phyloP scores from a whole-genome alignment of 2,797 vertebrate genomes.

The Liparis tanakae region DNA sequence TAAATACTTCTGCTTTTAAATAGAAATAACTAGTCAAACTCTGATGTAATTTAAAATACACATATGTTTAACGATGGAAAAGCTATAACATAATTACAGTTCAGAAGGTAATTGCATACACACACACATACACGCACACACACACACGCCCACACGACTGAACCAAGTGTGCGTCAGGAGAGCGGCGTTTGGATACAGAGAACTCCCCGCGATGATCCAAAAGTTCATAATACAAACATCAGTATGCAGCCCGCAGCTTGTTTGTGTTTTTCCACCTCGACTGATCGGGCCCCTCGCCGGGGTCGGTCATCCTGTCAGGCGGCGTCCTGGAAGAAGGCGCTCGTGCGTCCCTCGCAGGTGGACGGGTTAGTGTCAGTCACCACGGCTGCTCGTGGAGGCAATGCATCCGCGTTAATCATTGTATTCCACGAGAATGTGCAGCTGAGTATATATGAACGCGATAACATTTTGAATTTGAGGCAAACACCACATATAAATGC shows the following conservation, averaged over 20 bases:
- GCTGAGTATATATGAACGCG: slow-evolving; percentile 7
- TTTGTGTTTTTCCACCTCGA: slow-evolving; percentile 56
- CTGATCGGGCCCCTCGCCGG: slow-evolving; percentile 41
- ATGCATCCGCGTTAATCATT: slow-evolving; percentile 13
- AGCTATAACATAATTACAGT: not conserved
- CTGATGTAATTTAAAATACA: not conserved
- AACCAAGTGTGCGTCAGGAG: slow-evolving; percentile 18
- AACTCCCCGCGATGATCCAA: slow-evolving; percentile 27
- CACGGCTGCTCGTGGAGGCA: not conserved
- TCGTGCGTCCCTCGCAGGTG: slow-evolving; percentile 33
- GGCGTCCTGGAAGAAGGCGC: slow-evolving; percentile 52
- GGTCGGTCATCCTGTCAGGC: slow-evolving; percentile 65
- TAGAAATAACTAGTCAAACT: slow-evolving; percentile 9
- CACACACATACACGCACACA: too few species aligned
- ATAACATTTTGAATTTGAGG: slow-evolving; percentile 1
- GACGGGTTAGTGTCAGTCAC: slow-evolving; percentile 51
- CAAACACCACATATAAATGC: not conserved
- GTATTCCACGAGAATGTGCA: not conserved
- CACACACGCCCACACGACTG: not conserved
- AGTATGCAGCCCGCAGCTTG: slow-evolving; percentile 38
- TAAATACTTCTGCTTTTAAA: not conserved
- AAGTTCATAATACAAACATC: slow-evolving; percentile 51
- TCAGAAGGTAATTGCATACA: not conserved
- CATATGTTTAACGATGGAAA: slow-evolving; percentile 7
- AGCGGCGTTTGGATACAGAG: not conserved